Conservation (phyloP, 2,888 invertebrate species). For the Orthonychiurus folsomi region DNA sequence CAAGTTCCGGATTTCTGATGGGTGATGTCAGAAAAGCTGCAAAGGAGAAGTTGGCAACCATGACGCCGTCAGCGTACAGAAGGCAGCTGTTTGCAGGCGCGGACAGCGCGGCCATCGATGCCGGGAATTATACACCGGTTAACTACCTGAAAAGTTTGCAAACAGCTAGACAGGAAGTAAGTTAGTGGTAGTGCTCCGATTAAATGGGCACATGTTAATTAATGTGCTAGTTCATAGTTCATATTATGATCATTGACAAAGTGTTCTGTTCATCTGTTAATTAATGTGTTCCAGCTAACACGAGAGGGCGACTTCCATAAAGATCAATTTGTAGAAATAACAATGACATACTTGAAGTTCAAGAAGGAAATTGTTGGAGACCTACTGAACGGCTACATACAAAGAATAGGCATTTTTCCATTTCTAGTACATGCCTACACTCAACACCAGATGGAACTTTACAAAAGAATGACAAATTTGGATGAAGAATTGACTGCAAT, state of each 20-base stretch:
- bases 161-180: not conserved
- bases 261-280: not conserved
- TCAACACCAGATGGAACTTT: not conserved
- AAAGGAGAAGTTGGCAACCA: not conserved
- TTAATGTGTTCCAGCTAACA: not conserved
- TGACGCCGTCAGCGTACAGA: not conserved
- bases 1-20: not conserved
- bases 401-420: not conserved
- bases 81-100: not conserved
- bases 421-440: not conserved
- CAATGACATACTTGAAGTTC: not conserved
- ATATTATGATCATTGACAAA: too few relatives aligned
- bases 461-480: not conserved
- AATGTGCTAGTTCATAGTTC: too few relatives aligned
- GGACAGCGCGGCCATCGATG: not conserved
- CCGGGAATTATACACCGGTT: not conserved
- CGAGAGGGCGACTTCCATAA: not conserved
- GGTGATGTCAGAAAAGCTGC: not conserved
- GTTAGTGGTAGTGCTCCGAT: not conserved
- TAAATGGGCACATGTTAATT: too few relatives aligned
- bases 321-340: not conserved
- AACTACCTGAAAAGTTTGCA: not conserved
- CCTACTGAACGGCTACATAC: not conserved
- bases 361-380: not conserved
- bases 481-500: not conserved